A percentile compares a stretch with the other conserved stretches of the same genome.
phyloP scores from a whole-genome alignment of 2,797 vertebrate species.

The Momotus momota region DNA sequence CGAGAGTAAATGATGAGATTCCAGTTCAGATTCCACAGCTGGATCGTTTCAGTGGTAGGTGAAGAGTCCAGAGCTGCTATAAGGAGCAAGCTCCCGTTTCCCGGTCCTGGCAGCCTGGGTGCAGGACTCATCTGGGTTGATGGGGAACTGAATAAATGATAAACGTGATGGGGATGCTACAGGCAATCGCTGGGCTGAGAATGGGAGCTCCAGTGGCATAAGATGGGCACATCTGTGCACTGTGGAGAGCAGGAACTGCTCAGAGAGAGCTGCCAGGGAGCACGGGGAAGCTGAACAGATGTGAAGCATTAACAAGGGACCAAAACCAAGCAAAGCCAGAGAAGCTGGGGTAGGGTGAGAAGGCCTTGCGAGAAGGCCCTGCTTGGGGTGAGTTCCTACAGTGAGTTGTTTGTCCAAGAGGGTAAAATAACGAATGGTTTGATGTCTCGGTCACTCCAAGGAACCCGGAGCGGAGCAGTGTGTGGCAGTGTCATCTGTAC shows the following conservation, averaged over 20 bases:
- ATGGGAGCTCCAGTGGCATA: neutral
- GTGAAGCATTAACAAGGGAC: neutral
- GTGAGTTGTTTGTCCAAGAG: neutral
- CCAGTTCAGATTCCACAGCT: neutral
- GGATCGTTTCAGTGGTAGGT: neutral
- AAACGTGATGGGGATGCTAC: neutral
- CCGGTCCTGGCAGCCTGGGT: neutral
- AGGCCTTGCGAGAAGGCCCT: neutral
- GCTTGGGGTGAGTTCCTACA: neutral
- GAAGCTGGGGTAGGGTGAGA: neutral
- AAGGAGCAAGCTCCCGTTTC: neutral
- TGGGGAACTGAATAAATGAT: slow-evolving; percentile 12
- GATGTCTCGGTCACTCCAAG: neutral
- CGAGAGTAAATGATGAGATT: neutral
- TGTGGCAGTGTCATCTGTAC: neutral
- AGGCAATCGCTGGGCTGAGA: neutral
- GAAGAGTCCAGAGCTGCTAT: neutral
- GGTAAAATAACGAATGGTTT: neutral
- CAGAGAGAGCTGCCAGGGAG: neutral
- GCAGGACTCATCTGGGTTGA: neutral
- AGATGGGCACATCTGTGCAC: slow-evolving; percentile 5
- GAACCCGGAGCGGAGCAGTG: neutral
- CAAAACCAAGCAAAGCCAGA: neutral
- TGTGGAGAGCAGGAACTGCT: neutral
- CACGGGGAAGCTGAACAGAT: neutral